Evolutionary conservation across 2,113 vertebrate species (phyloP), one percentile per base, ranked within the genome.

Genomic region (Rallus limicola): DNA sequence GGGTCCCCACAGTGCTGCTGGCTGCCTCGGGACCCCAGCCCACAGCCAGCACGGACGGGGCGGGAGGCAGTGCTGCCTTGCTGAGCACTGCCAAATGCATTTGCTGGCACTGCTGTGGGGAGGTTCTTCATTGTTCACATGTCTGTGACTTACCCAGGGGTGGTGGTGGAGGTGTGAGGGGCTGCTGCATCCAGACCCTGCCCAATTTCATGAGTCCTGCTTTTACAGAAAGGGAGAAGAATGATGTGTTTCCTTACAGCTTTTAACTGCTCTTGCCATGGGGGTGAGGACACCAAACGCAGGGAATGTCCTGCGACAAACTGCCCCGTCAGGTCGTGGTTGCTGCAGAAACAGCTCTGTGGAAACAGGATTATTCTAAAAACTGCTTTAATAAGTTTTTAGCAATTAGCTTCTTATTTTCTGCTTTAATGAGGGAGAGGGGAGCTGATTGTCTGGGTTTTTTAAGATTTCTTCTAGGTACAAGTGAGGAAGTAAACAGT

Each of bases 401-500:
- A 88, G 60, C 85, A 69, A 72, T 20, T 36, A 86, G 19, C 55
- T 91, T 36, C 21, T 91, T 74, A 63, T 6, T 64, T 68, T 46
- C 67, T 33, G 44, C 53, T 74, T 67, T 67, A 56, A 68, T 11
- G 24, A 48, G 68, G 36, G 26, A 79, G 85, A 60, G 55, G 56
- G 69, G 25, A 82, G 8, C 18, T 10, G 14, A 15, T 72, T 13
- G 4, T 26, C 60, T 48, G 21, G 21, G 5, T 8, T 46, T 55
- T 48, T 65, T 25, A 65, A 74, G 28, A 44, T 75, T 87, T 82
- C 64, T 70, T 70, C 46, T 33, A 84, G 48, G 72, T 76, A 59
- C 82, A 68, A 87, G 78, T 67, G 31, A 52, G 82, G 93, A 79
- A 85, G 33, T 86, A 92, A 97, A 78, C 65, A 93, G 90, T 17